A percentile compares a stretch with the other conserved stretches of the same genome.
These are phyloP conservation scores for Sebastes iracundus DNA, from an alignment of 2,797 vertebrate species.

Conservation along the genomic window DNA sequence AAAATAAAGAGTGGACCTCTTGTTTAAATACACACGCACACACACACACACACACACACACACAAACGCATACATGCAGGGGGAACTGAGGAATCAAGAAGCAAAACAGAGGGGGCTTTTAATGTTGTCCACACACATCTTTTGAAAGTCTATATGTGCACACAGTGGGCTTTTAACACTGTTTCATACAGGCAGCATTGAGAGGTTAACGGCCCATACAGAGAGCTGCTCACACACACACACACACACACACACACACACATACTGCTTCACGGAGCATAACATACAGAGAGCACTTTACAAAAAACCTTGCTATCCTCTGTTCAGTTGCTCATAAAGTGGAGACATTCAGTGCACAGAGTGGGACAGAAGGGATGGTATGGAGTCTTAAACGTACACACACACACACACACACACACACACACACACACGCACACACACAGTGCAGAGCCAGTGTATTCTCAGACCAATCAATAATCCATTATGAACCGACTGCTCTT, in stretches of 20 bases:
- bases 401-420: conserved; percentile 64
- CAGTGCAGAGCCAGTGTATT: conserved; percentile 85
- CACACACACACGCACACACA: conserved; percentile 56
- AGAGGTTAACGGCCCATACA: conserved; percentile 63
- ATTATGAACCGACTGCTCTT: conserved; percentile 92
- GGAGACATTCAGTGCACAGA: conserved; percentile 67
- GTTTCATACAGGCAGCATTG: conserved; percentile 78
- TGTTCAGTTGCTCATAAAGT: conserved; percentile 69
- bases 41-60: not conserved
- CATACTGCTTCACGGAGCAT: conserved; percentile 27
- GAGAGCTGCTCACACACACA: conserved; percentile 50
- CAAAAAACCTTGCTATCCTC: conserved; percentile 57
- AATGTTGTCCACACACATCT: conserved; percentile 66
- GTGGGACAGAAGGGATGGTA: conserved; percentile 60
- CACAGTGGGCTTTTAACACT: conserved; percentile 76
- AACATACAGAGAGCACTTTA: conserved; percentile 67
- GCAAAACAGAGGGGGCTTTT: conserved; percentile 76
- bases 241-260: conserved; percentile 19
- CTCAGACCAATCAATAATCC: conserved; percentile 93
- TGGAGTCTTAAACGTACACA: conserved; percentile 45
- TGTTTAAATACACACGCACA: conserved; percentile 41
- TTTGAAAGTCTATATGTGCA: conserved; percentile 68
- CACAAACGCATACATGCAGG: conserved; percentile 23
- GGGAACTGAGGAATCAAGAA: conserved; percentile 59
- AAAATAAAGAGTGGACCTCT: conserved; percentile 65